phyloP scores from a whole-genome alignment of 2,888 invertebrate species.

The Brenthis hecate region DNA sequence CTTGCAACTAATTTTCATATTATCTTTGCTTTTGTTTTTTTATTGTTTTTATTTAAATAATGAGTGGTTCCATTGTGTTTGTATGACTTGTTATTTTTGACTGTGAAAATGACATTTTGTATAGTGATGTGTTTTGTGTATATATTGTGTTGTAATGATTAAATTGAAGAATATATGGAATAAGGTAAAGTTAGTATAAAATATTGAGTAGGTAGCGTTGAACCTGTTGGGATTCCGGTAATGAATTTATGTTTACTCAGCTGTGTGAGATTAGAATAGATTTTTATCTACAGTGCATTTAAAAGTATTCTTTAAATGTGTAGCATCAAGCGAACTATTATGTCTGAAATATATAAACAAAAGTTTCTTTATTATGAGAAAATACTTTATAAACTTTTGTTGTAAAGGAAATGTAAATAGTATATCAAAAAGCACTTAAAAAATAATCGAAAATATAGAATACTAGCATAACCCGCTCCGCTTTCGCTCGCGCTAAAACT shows the following conservation, averaged over 20 bases:
- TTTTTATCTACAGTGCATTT: slow-evolving; percentile 10
- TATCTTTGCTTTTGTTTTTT: slow-evolving; percentile 1
- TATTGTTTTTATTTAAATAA: slow-evolving; percentile 26
- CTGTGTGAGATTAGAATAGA: slow-evolving; percentile 5
- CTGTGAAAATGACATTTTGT: slow-evolving; percentile 51
- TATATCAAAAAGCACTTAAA: too few species aligned
- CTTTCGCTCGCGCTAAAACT: too few species aligned
- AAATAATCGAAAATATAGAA: too few species aligned
- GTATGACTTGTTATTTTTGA: slow-evolving; percentile 46
- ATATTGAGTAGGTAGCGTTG: slow-evolving; percentile 10
- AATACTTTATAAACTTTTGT: neutral
- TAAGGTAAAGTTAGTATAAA: slow-evolving; percentile 51
- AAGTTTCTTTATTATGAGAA: neutral
- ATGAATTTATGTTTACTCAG: slow-evolving; percentile 14
- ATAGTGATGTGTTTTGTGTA: slow-evolving; percentile 42
- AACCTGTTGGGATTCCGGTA: slow-evolving; percentile 23
- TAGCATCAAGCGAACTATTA: neutral
- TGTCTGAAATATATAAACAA: slow-evolving; percentile 9
- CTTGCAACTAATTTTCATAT: slow-evolving; percentile 30
- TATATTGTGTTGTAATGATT: slow-evolving; percentile 56
- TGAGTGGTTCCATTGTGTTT: slow-evolving; percentile 28
- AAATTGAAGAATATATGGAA: slow-evolving; percentile 61
- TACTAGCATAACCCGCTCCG: too few species aligned
- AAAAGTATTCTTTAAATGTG: slow-evolving; percentile 13
- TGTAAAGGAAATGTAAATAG: too few species aligned